A percentile compares a stretch with the other conserved stretches of the same genome.
These are phyloP conservation scores for Oscheius sp. DNA, from an alignment of 2,888 invertebrate species.

Conservation along the genomic window DNA sequence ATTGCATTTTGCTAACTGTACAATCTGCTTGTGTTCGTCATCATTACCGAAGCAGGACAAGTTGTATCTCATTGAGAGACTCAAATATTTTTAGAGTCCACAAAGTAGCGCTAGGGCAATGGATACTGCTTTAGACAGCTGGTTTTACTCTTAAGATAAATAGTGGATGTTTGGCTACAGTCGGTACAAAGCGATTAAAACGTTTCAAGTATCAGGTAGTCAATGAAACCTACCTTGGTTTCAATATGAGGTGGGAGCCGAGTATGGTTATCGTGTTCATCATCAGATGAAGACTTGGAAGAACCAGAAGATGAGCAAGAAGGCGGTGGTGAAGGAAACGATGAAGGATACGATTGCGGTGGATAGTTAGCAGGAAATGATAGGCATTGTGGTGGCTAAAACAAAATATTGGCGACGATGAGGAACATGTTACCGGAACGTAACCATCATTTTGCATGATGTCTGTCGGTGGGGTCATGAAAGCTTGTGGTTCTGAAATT, in stretches of 20 bases:
- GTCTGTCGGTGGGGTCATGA: constrained; percentile 8
- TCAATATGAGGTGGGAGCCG: constrained; percentile 35
- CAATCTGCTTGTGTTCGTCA: too few relatives aligned
- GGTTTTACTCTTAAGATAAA: too few relatives aligned
- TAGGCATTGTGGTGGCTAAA: neutral
- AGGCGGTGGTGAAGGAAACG: constrained; percentile 35
- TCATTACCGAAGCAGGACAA: too few relatives aligned
- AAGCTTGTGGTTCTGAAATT: constrained; percentile 7
- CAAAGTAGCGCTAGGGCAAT: too few relatives aligned
- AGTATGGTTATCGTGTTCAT: constrained; percentile 7
- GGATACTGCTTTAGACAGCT: too few relatives aligned
- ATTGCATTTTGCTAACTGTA: too few relatives aligned
- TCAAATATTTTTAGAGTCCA: too few relatives aligned
- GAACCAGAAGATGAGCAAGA: constrained; percentile 33
- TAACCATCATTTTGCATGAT: constrained; percentile 6
- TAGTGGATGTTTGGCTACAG: too few relatives aligned
- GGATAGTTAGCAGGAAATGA: constrained; percentile 1
- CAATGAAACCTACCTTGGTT: constrained; percentile 19
- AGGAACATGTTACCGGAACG: neutral
- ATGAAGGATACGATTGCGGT: neutral
- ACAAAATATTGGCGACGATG: neutral
- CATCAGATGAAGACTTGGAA: constrained; percentile 9
- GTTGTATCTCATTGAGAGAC: too few relatives aligned
- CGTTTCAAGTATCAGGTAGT: too few relatives aligned
- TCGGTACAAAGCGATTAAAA: neutral